Percentiles rank a stretch among this genome's conserved stretches.
Conservation (phyloP, 2,113 vertebrate species). For the Nanger granti region DNA sequence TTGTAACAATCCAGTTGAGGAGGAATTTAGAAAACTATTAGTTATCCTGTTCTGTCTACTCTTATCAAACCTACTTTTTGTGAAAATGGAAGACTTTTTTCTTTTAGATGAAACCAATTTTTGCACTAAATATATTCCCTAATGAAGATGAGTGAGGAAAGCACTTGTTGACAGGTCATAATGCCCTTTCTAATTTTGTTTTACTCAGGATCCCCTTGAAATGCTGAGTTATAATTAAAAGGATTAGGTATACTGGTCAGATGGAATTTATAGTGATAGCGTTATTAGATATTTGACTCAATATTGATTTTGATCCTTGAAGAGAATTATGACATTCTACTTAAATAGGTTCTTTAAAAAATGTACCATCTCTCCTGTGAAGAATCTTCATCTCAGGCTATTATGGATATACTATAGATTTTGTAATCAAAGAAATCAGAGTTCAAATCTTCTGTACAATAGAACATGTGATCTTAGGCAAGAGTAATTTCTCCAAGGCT, state of each 20-base stretch:
- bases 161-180: neutral
- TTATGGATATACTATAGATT: neutral
- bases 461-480: neutral
- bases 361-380: neutral
- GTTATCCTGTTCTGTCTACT: neutral
- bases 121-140: neutral
- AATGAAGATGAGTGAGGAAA: neutral
- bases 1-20: neutral
- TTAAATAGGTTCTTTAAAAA: neutral
- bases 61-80: neutral
- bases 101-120: neutral
- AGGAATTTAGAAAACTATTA: neutral
- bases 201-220: neutral
- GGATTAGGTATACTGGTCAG: neutral
- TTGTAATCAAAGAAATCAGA: neutral
- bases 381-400: neutral
- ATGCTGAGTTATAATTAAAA: neutral
- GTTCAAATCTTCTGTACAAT: neutral
- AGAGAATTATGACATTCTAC: neutral
- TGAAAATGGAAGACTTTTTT: neutral
- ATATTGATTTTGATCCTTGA: neutral
- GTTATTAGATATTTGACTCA: neutral
- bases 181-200: slow-evolving; percentile 2
- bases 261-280: neutral
- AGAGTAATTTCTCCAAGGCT: neutral